phyloP scores from a whole-genome alignment of 2,888 invertebrate species.

The Erynnis tages region DNA sequence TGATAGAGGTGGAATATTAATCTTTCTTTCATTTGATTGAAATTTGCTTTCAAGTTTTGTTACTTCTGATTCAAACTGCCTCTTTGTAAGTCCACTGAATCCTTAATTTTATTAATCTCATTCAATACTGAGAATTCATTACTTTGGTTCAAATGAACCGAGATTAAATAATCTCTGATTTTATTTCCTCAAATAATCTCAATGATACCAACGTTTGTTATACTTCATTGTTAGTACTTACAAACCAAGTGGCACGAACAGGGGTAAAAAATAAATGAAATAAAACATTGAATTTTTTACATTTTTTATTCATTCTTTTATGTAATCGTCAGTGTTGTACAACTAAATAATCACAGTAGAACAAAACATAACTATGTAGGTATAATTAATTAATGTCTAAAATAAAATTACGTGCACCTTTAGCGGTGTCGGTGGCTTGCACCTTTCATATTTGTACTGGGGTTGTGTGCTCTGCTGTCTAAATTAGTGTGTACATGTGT shows the following conservation, averaged over 20 bases:
- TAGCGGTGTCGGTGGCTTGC: conserved; percentile 33
- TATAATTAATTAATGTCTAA: conserved; percentile 63
- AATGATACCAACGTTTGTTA: background rate
- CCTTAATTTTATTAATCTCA: too few relatives aligned
- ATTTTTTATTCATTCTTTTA: conserved; percentile 80
- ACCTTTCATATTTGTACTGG: conserved; percentile 63
- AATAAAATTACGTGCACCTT: conserved; percentile 58
- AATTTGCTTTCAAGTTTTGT: too few relatives aligned
- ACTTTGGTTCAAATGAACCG: too few relatives aligned
- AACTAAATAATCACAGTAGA: conserved; percentile 84
- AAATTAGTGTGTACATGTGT: conserved; percentile 37
- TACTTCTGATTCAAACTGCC: too few relatives aligned
- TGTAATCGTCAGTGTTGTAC: conserved; percentile 81
- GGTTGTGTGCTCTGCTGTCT: conserved; percentile 71
- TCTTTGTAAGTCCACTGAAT: too few relatives aligned
- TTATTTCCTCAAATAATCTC: background rate
- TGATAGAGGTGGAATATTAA: too few relatives aligned
- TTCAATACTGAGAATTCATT: too few relatives aligned
- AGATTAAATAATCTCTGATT: too few relatives aligned
- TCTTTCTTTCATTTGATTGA: too few relatives aligned
- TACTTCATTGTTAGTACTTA: too few relatives aligned
- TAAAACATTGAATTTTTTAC: conserved; percentile 53
- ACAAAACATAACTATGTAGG: conserved; percentile 75
- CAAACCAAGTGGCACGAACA: too few relatives aligned
- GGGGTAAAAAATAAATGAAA: conserved; percentile 36